These are phyloP conservation scores for Hirudinaria manillensis DNA, from an alignment of 2,888 invertebrate species.

Conservation along the genomic window DNA sequence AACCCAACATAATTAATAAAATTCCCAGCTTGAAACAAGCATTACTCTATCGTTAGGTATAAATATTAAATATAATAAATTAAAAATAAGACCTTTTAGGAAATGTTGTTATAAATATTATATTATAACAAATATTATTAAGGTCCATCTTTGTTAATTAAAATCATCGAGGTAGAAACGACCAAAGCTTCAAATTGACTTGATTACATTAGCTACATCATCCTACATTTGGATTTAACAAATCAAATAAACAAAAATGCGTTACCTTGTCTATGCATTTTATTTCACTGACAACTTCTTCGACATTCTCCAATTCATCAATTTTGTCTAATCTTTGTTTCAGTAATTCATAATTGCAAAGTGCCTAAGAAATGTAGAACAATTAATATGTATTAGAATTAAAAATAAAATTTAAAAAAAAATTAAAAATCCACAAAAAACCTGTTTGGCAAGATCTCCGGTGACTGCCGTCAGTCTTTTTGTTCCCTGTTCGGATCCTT, in stretches of 20 bases:
- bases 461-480: slow-evolving; percentile 48
- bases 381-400: background rate
- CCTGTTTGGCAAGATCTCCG: slow-evolving; percentile 40
- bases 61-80: background rate
- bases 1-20: background rate
- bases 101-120: too few relatives aligned
- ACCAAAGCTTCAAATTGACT: too few relatives aligned
- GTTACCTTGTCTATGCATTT: too few relatives aligned
- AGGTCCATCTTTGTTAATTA: too few relatives aligned
- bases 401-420: background rate
- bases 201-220: too few relatives aligned
- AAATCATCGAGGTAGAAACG: too few relatives aligned
- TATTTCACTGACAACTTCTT: background rate
- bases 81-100: too few relatives aligned
- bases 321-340: background rate
- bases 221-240: too few relatives aligned
- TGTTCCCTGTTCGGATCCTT: slow-evolving; percentile 45
- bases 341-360: background rate
- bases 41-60: background rate
- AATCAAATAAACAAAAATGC: too few relatives aligned
- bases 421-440: slow-evolving; percentile 15
- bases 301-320: background rate
- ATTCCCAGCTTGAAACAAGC: background rate
- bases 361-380: background rate
- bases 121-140: too few relatives aligned